Percentiles rank a stretch among this genome's conserved stretches.
Evolutionary conservation across 2,797 vertebrate species (phyloP).

Genomic region (Poeciliopsis turneri): DNA sequence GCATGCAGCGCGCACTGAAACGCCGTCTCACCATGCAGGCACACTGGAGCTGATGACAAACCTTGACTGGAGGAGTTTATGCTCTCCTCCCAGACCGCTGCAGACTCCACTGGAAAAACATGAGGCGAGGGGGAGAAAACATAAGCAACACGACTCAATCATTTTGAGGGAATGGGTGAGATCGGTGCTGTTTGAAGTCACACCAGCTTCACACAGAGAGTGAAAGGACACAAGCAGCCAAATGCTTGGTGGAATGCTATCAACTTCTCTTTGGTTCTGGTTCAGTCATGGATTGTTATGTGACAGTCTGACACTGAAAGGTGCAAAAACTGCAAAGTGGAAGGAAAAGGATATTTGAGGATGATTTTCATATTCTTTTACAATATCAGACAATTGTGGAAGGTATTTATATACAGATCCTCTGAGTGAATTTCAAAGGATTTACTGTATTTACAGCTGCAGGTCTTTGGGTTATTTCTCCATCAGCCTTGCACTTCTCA

Average conservation of each 20-base stretch:
- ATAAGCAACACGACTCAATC: constrained; percentile 21
- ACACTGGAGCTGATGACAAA: constrained; percentile 62
- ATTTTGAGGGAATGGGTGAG: constrained; percentile 11
- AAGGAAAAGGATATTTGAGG: neutral
- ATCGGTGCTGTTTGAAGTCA: neutral
- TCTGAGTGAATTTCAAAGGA: neutral
- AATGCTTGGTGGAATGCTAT: neutral
- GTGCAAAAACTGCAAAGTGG: neutral
- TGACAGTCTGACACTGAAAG: neutral
- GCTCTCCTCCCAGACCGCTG: constrained; percentile 76
- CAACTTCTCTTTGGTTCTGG: neutral
- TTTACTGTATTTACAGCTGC: neutral
- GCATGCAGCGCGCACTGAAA: constrained; percentile 45
- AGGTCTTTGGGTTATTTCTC: neutral
- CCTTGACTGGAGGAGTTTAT: constrained; percentile 79
- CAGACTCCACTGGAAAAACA: constrained; percentile 78
- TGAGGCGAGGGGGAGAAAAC: constrained; percentile 50
- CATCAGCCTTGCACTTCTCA: neutral
- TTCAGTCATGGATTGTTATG: neutral
- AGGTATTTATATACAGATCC: neutral
- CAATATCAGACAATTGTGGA: neutral
- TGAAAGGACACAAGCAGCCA: too few relatives aligned
- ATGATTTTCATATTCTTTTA: neutral
- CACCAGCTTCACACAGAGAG: constrained; percentile 25
- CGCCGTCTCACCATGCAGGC: constrained; percentile 56